Evolutionary conservation across 2,888 invertebrate genomes (phyloP), one percentile per base, ranked within the genome.

Genomic region (Strigamia maritima): DNA sequence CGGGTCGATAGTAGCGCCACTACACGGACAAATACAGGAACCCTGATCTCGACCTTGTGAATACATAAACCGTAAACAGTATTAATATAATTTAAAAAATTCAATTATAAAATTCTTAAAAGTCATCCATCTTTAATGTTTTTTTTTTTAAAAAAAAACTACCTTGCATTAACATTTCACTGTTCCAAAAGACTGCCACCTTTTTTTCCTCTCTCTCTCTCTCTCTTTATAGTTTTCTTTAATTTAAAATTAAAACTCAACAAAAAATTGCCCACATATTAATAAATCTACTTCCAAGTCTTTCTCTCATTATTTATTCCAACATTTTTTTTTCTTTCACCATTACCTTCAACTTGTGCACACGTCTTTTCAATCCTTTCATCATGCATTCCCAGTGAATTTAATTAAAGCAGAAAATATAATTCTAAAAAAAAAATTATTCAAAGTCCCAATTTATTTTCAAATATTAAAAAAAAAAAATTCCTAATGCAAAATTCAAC

Each of bases 371-470:
- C 28, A 70, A 70, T 28, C 28, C 28, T 70, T 70, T 28, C 70
- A 70, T 70, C 70, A 28, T 70, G 70, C 70, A 70, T 70, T 70
- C 14, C 70, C 70, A 70, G 70, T 26, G 70, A 70, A 70, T 70
- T 70, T 70, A 70, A 70, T 70, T 70, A 70, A 70, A 70, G 26
- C 70, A 70, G 26, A 70, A 12, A 70, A 28, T 28, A 70, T 28
- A 70, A 28, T 54, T 54, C 54, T 19, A 16, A 28, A 26, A 70
- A 70, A 70, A 70, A 70, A 49, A 49, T 49, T 19, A 26, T 70
- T 28, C 14, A 2, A 26, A 14, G 12, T 70, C 70, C 70, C 26
- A 70, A 70, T 28, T 70, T 26, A 70, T 70, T 70, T 65, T 70
- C 70, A 12, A 54, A n/a, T 16, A 7, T 70, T 8, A 26, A 70